These are phyloP conservation scores for Nilaparvata lugens DNA, from an alignment of 1,140 invertebrate species.

Conservation along the genomic window DNA sequence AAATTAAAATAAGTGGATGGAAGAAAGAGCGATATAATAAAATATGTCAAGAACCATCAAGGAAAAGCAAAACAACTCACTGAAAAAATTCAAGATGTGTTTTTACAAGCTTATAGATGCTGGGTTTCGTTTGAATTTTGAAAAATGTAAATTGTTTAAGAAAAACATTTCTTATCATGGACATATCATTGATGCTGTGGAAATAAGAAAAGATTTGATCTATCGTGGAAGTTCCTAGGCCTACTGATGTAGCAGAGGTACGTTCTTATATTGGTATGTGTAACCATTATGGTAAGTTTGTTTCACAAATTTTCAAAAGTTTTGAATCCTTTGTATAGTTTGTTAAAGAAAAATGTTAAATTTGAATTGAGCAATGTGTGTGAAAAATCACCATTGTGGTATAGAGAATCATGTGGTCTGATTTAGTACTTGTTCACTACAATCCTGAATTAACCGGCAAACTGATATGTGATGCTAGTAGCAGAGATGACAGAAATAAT, in stretches of 20 bases:
- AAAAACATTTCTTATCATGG: conserved; percentile 30
- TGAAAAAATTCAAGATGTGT: background rate
- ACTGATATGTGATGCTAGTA: conserved; percentile 29
- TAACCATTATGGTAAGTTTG: conserved; percentile 31
- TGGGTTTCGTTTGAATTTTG: conserved; percentile 13
- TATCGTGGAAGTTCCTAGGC: conserved; percentile 25
- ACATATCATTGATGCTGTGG: conserved; percentile 26
- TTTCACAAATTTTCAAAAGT: conserved; percentile 23
- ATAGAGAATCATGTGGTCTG: conserved; percentile 18
- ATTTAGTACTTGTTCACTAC: conserved; percentile 27
- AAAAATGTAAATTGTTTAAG: conserved; percentile 16
- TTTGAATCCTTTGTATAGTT: background rate
- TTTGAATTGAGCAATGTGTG: background rate
- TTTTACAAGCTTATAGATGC: background rate
- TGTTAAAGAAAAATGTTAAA: background rate
- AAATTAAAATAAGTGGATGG: conserved; percentile 2
- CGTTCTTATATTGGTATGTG: conserved; percentile 30
- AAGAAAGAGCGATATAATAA: background rate
- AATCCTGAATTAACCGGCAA: conserved; percentile 24
- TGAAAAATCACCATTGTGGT: background rate
- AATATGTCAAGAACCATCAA: background rate
- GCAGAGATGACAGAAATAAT: no score
- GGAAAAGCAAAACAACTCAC: background rate
- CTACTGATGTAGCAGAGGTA: conserved; percentile 24
- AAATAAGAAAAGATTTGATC: conserved; percentile 28